Evolutionary conservation across 2,113 vertebrate species (phyloP).

Genomic region (Falco punctatus): DNA sequence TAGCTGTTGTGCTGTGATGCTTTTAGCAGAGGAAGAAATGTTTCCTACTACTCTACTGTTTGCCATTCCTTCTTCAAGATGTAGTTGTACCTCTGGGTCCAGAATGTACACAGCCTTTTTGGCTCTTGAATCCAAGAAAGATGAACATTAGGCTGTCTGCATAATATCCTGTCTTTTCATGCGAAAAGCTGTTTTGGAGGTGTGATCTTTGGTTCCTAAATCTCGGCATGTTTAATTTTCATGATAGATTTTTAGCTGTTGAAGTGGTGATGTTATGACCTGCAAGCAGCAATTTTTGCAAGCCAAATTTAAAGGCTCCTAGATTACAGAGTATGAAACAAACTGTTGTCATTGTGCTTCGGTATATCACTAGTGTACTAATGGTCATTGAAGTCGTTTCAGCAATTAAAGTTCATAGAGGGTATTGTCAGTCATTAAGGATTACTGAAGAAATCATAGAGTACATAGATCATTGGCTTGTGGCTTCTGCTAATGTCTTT

Average conservation of each 20-base stretch:
- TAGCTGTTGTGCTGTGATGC: background rate
- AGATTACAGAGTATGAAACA: background rate
- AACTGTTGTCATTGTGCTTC: background rate
- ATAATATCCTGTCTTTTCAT: background rate
- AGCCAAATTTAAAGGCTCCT: background rate
- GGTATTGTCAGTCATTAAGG: background rate
- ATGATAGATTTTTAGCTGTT: background rate
- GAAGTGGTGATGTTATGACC: background rate
- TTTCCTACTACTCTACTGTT: background rate
- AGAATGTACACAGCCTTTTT: background rate
- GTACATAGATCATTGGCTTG: background rate
- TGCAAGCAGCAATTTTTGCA: background rate
- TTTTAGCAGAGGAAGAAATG: background rate
- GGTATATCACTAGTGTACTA: background rate
- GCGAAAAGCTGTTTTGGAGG: background rate
- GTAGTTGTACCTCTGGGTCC: background rate
- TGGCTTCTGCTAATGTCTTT: background rate
- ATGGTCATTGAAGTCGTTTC: background rate
- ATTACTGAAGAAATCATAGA: background rate
- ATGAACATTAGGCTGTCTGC: background rate
- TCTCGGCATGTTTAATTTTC: background rate
- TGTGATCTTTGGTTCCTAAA: background rate
- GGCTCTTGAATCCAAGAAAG: background rate
- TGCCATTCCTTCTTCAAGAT: background rate
- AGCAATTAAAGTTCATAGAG: background rate